Evolutionary conservation across 2,797 vertebrate species (phyloP).

Genomic region (Meda fulgida): DNA sequence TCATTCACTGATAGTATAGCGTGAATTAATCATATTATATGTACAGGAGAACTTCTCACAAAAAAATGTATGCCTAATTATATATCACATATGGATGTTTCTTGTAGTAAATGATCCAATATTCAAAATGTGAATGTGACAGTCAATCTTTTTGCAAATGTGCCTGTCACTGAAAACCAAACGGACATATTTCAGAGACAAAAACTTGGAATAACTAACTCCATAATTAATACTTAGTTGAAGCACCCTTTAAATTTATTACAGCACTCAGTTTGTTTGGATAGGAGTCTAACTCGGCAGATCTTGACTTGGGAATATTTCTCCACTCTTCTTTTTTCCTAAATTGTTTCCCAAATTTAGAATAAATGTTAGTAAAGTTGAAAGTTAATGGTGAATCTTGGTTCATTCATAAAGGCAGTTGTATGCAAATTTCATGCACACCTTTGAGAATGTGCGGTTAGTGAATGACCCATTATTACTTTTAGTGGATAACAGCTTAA

Average conservation of each 20-base stretch:
- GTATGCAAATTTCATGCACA: neutral
- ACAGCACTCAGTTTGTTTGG: neutral
- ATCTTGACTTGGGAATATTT: neutral
- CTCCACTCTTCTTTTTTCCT: too few species aligned
- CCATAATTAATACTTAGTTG: neutral
- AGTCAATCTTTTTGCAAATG: slow-evolving; percentile 18
- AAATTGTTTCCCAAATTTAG: neutral
- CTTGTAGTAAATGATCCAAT: neutral
- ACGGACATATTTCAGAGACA: neutral
- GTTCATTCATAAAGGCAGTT: neutral
- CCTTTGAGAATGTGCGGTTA: too few species aligned
- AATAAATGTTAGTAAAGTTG: neutral
- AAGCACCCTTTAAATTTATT: neutral
- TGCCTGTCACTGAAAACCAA: neutral
- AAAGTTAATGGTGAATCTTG: neutral
- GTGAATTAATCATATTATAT: neutral
- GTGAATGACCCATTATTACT: neutral
- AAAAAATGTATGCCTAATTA: too few species aligned
- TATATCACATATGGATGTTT: neutral
- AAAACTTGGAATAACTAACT: neutral
- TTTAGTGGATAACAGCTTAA: neutral
- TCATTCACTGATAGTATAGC: neutral
- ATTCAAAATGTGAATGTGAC: neutral
- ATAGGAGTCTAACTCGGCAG: neutral
- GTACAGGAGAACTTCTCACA: neutral